Evolutionary conservation across 2,113 vertebrate genomes (phyloP).

Genomic region (Spermophilus dauricus): DNA sequence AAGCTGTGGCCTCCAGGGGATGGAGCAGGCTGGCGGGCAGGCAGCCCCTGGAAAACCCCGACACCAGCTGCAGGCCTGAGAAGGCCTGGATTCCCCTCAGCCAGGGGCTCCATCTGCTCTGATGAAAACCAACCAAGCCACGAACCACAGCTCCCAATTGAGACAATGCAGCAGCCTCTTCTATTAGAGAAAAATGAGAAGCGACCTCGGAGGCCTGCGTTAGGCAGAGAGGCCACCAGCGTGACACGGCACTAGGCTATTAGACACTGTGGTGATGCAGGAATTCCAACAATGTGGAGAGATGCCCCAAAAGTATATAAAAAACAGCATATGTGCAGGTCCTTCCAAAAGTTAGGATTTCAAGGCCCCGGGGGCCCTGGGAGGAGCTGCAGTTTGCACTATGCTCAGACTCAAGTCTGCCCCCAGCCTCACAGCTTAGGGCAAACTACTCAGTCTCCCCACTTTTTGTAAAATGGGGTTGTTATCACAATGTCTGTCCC

Average conservation of each 20-base stretch:
- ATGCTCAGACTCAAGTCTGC: background rate
- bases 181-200: background rate
- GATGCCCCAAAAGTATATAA: no score
- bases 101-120: background rate
- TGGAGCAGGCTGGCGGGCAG: background rate
- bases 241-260: rapidly evolving
- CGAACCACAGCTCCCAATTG: background rate
- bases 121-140: background rate
- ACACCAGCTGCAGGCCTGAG: background rate
- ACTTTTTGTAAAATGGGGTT: background rate
- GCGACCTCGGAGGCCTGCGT: background rate
- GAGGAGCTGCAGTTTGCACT: background rate
- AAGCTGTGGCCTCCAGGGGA: background rate
- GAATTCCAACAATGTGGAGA: background rate
- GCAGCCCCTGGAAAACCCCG: background rate
- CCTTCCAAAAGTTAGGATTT: background rate
- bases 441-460: background rate
- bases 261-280: rapidly evolving
- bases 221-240: background rate
- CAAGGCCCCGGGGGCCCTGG: background rate
- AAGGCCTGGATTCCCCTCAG: background rate
- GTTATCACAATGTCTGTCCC: background rate
- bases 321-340: background rate
- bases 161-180: background rate
- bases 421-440: background rate